phyloP scores from a whole-genome alignment of 2,113 vertebrate genomes.

The Perca flavescens region DNA sequence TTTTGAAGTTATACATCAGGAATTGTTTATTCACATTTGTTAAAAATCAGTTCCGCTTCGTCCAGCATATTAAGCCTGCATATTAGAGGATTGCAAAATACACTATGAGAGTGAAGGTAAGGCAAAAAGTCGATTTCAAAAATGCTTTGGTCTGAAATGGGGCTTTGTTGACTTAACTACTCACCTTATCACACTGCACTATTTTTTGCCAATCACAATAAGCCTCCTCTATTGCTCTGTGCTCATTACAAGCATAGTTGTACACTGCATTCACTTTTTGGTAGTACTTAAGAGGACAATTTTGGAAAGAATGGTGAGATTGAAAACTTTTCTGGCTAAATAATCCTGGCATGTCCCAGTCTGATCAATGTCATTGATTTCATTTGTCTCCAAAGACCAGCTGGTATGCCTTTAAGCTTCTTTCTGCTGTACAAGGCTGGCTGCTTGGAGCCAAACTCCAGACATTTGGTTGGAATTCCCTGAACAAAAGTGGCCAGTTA shows the following conservation, averaged over 20 bases:
- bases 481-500: not conserved
- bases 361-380: constrained; percentile 38
- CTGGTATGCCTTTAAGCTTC: not conserved
- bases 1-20: not conserved
- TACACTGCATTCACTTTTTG: not conserved
- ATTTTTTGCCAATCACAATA: not conserved
- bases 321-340: constrained; percentile 16
- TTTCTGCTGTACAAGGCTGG: not conserved
- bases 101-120: not conserved
- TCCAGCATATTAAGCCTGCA: not conserved
- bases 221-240: not conserved
- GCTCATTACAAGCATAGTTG: not conserved
- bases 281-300: not conserved
- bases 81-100: not conserved
- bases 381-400: constrained; percentile 7
- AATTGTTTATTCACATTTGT: constrained; percentile 3
- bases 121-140: not conserved
- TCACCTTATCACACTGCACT: constrained; percentile 5
- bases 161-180: constrained; percentile 8
- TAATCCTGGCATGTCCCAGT: constrained; percentile 11
- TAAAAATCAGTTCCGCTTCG: not conserved
- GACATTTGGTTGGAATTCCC: not conserved
- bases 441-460: constrained; percentile 8
- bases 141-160: constrained; percentile 16
- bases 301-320: not conserved